Evolutionary conservation across 1,140 invertebrate species (phyloP).

Genomic region (Ridgeia piscesae): DNA sequence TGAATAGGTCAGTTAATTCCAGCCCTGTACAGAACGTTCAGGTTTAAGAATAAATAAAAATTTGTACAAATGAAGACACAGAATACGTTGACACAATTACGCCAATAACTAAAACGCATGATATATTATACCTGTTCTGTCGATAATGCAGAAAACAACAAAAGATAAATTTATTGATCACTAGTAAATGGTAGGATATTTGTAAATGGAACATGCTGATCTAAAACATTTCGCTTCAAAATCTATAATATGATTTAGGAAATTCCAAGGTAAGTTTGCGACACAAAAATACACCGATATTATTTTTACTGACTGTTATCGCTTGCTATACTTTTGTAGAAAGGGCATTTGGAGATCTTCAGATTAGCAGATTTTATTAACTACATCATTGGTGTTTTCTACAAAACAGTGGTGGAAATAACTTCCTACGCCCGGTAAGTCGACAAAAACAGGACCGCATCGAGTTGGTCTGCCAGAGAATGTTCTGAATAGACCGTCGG

Average conservation of each 20-base stretch:
- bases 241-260: background rate
- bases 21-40: background rate
- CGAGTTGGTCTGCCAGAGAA: too few relatives aligned
- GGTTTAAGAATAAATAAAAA: background rate
- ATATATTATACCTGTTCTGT: background rate
- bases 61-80: background rate
- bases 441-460: too few relatives aligned
- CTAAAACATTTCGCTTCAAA: background rate
- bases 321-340: too few relatives aligned
- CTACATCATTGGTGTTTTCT: background rate
- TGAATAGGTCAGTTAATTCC: slow-evolving; percentile 30
- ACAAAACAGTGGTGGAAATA: too few relatives aligned
- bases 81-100: background rate
- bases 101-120: background rate
- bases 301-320: too few relatives aligned
- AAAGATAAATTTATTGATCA: background rate
- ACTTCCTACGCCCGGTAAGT: too few relatives aligned
- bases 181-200: background rate
- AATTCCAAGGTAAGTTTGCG: background rate
- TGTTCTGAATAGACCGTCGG: too few relatives aligned
- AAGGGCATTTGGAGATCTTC: too few relatives aligned
- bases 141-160: background rate
- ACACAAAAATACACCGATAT: background rate
- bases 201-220: background rate
- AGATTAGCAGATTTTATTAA: background rate